Percentiles rank a stretch among this genome's conserved stretches.
These are phyloP conservation scores for Girardinus metallicus DNA, from an alignment of 2,797 vertebrate species.

Conservation along the genomic window DNA sequence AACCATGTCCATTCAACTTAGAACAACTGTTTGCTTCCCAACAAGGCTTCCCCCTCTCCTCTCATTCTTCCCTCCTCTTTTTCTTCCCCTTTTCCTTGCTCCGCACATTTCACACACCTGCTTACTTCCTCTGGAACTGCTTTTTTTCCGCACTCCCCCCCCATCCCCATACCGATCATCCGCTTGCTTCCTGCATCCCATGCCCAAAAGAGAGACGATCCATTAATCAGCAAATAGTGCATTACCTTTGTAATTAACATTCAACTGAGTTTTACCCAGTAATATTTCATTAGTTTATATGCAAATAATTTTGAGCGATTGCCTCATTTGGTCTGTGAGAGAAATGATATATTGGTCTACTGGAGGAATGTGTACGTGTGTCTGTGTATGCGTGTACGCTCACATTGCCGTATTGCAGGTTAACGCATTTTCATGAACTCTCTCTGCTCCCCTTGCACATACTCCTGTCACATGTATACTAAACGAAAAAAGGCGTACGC, in stretches of 20 bases:
- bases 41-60: constrained; percentile 33
- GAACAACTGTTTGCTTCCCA: constrained; percentile 52
- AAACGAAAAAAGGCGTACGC: constrained; percentile 12
- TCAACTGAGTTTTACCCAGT: constrained; percentile 94
- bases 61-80: neutral
- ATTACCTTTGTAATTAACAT: constrained; percentile 96
- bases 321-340: constrained; percentile 93
- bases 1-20: constrained; percentile 70
- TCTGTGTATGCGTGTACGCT: neutral
- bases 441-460: constrained; percentile 20
- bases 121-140: constrained; percentile 46
- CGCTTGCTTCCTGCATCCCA: constrained; percentile 59
- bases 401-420: constrained; percentile 47
- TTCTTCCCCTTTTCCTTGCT: constrained; percentile 14
- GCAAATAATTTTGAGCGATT: constrained; percentile 98
- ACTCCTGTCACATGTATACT: constrained; percentile 18
- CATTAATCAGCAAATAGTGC: constrained; percentile 99
- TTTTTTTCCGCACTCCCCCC: constrained; percentile 26
- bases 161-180: constrained; percentile 57
- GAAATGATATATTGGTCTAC: constrained; percentile 89
- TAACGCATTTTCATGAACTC: constrained; percentile 60
- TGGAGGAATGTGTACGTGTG: constrained; percentile 50
- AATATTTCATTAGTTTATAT: constrained; percentile 97
- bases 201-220: constrained; percentile 86
- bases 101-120: constrained; percentile 51